Evolutionary conservation across 2,797 vertebrate genomes (phyloP).

Genomic region (Poecilia velifera): DNA sequence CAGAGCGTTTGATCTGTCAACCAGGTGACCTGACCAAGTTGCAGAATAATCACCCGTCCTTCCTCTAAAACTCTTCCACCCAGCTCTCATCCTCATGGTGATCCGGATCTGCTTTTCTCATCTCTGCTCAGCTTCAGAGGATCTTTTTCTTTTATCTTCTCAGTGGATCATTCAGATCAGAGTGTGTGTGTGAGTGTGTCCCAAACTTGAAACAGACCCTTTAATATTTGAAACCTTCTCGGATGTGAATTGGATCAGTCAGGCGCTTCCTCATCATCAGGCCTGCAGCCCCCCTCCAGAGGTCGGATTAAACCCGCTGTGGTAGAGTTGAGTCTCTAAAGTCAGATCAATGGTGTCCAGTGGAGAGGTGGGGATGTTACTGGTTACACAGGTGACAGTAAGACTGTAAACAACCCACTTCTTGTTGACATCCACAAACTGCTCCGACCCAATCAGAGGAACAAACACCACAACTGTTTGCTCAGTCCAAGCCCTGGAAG

Average conservation of each 20-base stretch:
- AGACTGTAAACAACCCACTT: conserved; percentile 73
- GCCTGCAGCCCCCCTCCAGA: conserved; percentile 37
- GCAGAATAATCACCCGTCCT: not conserved
- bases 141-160: conserved; percentile 36
- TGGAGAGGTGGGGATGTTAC: conserved; percentile 27
- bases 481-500: conserved; percentile 12
- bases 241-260: conserved; percentile 55
- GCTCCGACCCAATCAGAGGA: conserved; percentile 75
- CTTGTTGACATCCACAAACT: conserved; percentile 69
- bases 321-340: conserved; percentile 20
- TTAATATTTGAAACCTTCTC: conserved; percentile 55
- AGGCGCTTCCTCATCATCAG: conserved; percentile 49
- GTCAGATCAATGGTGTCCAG: conserved; percentile 11
- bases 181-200: conserved; percentile 44
- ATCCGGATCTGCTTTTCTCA: conserved; percentile 75
- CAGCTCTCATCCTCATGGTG: conserved; percentile 39
- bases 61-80: conserved; percentile 6
- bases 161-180: conserved; percentile 70
- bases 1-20: not conserved
- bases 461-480: conserved; percentile 80
- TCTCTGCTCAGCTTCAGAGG: conserved; percentile 57
- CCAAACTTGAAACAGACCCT: conserved; percentile 31
- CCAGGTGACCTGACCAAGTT: not conserved
- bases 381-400: conserved; percentile 66
- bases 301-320: conserved; percentile 48